Conservation (phyloP, 2,113 vertebrate species). For the Beaufortia kweichowensis region DNA sequence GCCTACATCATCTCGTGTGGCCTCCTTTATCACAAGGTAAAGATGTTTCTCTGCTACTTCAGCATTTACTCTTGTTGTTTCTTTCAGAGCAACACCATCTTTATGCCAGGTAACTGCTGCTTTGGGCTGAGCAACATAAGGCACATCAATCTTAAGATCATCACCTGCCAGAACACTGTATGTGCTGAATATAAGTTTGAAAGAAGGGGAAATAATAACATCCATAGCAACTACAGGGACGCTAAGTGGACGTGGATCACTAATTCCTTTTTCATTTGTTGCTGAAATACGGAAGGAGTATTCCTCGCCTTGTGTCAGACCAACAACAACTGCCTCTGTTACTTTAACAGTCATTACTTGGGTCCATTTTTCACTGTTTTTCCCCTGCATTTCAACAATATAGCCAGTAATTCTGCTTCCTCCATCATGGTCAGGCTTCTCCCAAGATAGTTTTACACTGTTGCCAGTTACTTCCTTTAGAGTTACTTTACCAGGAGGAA, state of each 20-base stretch:
- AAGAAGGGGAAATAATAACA: slow-evolving; percentile 87
- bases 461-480: slow-evolving; percentile 87
- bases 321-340: slow-evolving; percentile 83
- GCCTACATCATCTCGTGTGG: slow-evolving; percentile 92
- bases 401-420: slow-evolving; percentile 95
- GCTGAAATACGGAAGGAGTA: slow-evolving; percentile 94
- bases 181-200: slow-evolving; percentile 88
- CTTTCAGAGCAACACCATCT: slow-evolving; percentile 82
- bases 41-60: slow-evolving; percentile 84
- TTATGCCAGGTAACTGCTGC: slow-evolving; percentile 87
- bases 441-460: slow-evolving; percentile 90
- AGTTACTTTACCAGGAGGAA: slow-evolving; percentile 95
- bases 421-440: slow-evolving; percentile 97
- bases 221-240: slow-evolving; percentile 94
- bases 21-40: slow-evolving; percentile 88
- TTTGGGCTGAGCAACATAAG: slow-evolving; percentile 87
- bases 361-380: slow-evolving; percentile 94
- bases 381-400: slow-evolving; percentile 95
- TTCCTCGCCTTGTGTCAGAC: slow-evolving; percentile 93
- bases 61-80: slow-evolving; percentile 94
- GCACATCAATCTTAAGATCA: slow-evolving; percentile 93
- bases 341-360: slow-evolving; percentile 91
- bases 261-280: slow-evolving; percentile 93
- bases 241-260: slow-evolving; percentile 89
- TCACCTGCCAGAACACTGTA: slow-evolving; percentile 93